phyloP scores from a whole-genome alignment of 2,888 invertebrate species.

The Diplolepis rosae region DNA sequence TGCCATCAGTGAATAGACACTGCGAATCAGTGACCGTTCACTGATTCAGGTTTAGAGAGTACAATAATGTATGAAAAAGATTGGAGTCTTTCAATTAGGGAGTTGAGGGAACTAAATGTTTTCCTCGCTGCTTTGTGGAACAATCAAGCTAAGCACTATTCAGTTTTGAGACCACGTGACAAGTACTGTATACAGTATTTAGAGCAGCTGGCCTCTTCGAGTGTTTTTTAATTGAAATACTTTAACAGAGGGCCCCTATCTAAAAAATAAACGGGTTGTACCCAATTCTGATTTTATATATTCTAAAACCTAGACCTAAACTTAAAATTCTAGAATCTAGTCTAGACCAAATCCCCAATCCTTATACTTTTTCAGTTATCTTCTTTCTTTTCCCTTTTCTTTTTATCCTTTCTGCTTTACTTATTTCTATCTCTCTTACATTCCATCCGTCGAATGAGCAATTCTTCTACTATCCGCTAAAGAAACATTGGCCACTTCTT shows the following conservation, averaged over 20 bases:
- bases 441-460: conserved; percentile 2
- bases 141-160: conserved; percentile 38
- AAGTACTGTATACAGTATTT: conserved; percentile 36
- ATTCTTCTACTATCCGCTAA: conserved; percentile 5
- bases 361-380: not conserved
- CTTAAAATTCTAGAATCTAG: not conserved
- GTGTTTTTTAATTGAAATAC: conserved; percentile 46
- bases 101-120: not conserved
- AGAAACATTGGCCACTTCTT: not conserved
- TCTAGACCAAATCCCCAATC: not conserved
- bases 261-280: not conserved
- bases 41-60: too few relatives aligned
- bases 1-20: too few relatives aligned
- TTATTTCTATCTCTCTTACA: conserved; percentile 2
- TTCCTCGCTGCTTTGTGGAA: not conserved
- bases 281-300: not conserved
- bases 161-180: conserved; percentile 40
- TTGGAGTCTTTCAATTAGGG: not conserved
- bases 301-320: not conserved
- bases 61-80: too few relatives aligned
- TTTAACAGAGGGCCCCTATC: conserved; percentile 36
- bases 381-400: conserved; percentile 3
- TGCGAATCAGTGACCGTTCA: too few relatives aligned
- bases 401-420: not conserved
- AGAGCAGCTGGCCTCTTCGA: conserved; percentile 34